Percentiles rank a stretch among this genome's conserved stretches.
Evolutionary conservation across 2,797 vertebrate genomes (phyloP).

Genomic region (Ptychadena robeensis): DNA sequence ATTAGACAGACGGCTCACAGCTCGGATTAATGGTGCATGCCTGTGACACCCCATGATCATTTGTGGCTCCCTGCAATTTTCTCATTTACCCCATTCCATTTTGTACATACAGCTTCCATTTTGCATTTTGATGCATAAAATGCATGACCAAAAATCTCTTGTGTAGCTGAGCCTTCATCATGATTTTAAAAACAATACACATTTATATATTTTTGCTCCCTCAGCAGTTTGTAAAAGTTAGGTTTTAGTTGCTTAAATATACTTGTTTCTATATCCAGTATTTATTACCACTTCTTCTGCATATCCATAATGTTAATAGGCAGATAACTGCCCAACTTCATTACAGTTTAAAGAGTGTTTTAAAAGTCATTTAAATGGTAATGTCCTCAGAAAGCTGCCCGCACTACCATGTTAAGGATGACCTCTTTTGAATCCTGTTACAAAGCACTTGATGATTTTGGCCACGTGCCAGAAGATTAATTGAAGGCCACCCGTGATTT

Average conservation of each 20-base stretch:
- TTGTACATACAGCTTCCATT: no score
- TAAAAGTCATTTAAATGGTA: slow-evolving; percentile 42
- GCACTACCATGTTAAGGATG: slow-evolving; percentile 4
- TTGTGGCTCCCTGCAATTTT: no score
- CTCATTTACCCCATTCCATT: no score
- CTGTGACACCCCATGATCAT: no score
- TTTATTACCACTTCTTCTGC: neutral
- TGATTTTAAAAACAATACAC: neutral
- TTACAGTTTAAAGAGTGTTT: slow-evolving; percentile 14
- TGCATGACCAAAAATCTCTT: no score
- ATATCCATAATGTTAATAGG: slow-evolving; percentile 13
- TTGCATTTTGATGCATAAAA: no score
- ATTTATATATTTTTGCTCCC: neutral
- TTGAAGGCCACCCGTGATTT: slow-evolving; percentile 35
- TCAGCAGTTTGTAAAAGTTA: neutral
- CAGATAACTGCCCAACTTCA: slow-evolving; percentile 19
- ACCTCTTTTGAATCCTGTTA: slow-evolving; percentile 39
- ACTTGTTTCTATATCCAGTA: neutral
- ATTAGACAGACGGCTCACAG: no score
- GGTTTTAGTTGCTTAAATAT: neutral
- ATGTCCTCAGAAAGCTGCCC: slow-evolving; percentile 21
- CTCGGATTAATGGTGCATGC: no score
- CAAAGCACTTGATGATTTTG: slow-evolving; percentile 24
- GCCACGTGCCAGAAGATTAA: slow-evolving; percentile 39
- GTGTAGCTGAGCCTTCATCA: no score